These are phyloP conservation scores for Chaetodon trifasciatus DNA, from an alignment of 2,797 vertebrate species.

Conservation along the genomic window DNA sequence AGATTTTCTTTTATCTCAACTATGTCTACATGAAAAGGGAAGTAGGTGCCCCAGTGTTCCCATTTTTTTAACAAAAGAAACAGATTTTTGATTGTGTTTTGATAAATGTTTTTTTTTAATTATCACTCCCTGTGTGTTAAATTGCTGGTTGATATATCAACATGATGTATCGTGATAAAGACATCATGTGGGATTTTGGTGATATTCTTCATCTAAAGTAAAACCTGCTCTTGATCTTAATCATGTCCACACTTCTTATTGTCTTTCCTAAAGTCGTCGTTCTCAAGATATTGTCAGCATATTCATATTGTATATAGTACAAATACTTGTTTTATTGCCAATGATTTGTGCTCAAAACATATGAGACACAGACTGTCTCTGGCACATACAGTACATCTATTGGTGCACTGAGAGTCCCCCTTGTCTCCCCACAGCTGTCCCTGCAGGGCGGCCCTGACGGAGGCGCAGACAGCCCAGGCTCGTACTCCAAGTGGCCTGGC, in stretches of 20 bases:
- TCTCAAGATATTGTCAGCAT: background rate
- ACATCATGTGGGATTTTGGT: background rate
- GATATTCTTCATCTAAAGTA: background rate
- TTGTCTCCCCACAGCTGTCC: slow-evolving; percentile 80
- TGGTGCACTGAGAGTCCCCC: slow-evolving; percentile 33
- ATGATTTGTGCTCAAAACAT: slow-evolving; percentile 11
- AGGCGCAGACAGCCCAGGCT: slow-evolving; percentile 93
- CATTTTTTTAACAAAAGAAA: background rate
- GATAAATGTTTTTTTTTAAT: background rate
- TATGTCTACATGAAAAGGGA: background rate
- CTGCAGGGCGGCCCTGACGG: slow-evolving; percentile 94
- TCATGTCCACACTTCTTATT: background rate
- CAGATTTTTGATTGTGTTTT: background rate
- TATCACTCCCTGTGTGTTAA: background rate
- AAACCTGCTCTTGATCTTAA: too few relatives aligned
- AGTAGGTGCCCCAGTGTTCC: too few relatives aligned
- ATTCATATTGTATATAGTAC: background rate
- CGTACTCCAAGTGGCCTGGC: slow-evolving; percentile 97
- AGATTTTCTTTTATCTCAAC: slow-evolving; percentile 13
- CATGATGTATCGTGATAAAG: background rate
- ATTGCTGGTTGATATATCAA: background rate
- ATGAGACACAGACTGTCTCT: slow-evolving; percentile 10
- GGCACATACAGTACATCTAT: slow-evolving; percentile 10
- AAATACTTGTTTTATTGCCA: background rate
- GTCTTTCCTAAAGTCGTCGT: background rate